Evolutionary conservation across 2,888 invertebrate genomes (phyloP), one percentile per base, ranked within the genome.

Genomic region (Drosophila melanosoma): DNA sequence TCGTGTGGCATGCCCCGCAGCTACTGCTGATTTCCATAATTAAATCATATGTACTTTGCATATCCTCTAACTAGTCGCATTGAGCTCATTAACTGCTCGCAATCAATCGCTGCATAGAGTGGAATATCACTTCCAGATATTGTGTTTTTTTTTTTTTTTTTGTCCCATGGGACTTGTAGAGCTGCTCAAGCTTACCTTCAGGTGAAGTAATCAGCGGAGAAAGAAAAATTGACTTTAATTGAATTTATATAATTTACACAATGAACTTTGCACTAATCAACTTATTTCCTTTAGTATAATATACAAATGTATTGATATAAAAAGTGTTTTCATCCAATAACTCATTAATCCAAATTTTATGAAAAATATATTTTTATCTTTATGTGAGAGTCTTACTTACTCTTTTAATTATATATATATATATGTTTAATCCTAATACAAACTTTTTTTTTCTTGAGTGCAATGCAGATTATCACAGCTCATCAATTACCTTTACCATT

Each of bases 21-120:
- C 78, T 35, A 45, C 54, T 71, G 76, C 54, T 74, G 78, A 74
- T 72, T 74, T 74, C 73, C 86, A 75, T 89, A 89, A 87, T 87
- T 87, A 89, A 87, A 87, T 87, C 89, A 87, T 89, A 87, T 80
- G 65, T 76, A 80, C 72, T 87, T 89, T 87, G 85, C 89, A 89
- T 87, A 87, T 81, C 49, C 72, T 61, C 57, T 76, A 87, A 83
- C 75, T 70, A 81, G 65, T 73, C 63, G 66, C 88, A 82, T 76
- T 89, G 81, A 74, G 79, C 87, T 87, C 88, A 89, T 87, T 87
- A 87, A 76, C 67, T 62, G 74, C 62, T 85, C 68, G 75, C 76
- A 82, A 81, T 89, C 86, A 85, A 70, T 76, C 66, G 64, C 59
- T 26, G 36, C 32, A 56, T 63, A 48, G n/a, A 48, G 12, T 54